phyloP scores from a whole-genome alignment of 2,797 vertebrate species.

The Harpagifer antarcticus region DNA sequence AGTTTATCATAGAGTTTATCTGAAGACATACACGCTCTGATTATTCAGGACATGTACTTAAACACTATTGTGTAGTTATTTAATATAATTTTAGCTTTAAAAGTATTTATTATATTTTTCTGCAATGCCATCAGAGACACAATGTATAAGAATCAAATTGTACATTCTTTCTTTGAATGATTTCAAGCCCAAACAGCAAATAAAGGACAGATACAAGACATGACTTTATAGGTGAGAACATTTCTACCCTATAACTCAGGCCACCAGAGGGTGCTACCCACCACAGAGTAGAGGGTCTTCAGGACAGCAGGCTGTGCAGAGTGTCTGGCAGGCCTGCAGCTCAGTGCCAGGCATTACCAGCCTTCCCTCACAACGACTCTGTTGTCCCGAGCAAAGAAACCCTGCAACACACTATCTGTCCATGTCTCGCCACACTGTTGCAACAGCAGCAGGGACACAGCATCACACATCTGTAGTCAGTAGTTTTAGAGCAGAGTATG shows the following conservation, averaged over 20 bases:
- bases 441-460: conserved; percentile 12
- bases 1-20: background rate
- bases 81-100: background rate
- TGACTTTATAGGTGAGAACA: too few relatives aligned
- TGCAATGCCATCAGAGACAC: background rate
- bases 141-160: background rate
- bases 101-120: background rate
- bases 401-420: conserved; percentile 29
- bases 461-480: conserved; percentile 26
- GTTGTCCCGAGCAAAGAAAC: conserved; percentile 64
- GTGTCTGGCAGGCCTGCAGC: conserved; percentile 19
- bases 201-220: background rate
- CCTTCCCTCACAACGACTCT: conserved; percentile 62
- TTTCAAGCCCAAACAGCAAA: background rate
- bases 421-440: conserved; percentile 45
- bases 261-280: conserved; percentile 62
- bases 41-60: background rate
- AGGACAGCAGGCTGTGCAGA: background rate
- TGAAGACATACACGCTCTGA: background rate
- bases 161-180: background rate
- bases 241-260: background rate
- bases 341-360: conserved; percentile 79
- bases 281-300: background rate
- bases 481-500: background rate
- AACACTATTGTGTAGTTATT: too few relatives aligned